Base-by-base conservation (phyloP, 2,888 invertebrate species). In the Chymomyza fuscimana region DNA sequence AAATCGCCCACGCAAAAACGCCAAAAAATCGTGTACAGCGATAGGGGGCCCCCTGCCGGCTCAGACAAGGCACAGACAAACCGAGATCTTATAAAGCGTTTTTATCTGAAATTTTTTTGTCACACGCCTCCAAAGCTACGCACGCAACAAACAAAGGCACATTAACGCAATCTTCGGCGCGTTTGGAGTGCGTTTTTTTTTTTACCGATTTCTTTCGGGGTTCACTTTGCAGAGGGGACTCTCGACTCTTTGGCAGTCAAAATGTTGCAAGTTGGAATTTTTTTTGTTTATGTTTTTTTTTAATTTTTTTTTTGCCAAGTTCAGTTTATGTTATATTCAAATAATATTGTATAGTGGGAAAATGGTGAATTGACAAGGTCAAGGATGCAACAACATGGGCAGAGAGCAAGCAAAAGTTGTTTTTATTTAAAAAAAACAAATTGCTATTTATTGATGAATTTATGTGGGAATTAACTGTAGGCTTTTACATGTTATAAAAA, bases 341-440 rank as follows among this genome's bases (percentile, higher is more conserved):
- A 32, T 52, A 15, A 22, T 65, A 72, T 81, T 72, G 60, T 63
- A 86, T 72, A 67, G 76, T 82, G 83, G 85, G 85, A 83, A 83
- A 73, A 69, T 65, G 62, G 32, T 68, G 65, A 65, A 22, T 68
- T 65, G 78, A 78, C 83, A 86, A 83, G 83, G 83, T 83, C 87
- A 86, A 85, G 80, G 87, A 80, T 80, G 56, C 22, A 69, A 25
- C 12, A 56, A n/a, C 65, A 40, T 36, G 32, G 25, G 65, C 63
- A 63, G 68, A 63, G 68, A 40, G 70, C 63, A 60, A 52, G 67
- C 64, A 58, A 46, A 46, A 59, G 36, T 52, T 50, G 16, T 10
- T 51, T 62, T 54, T 69, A 64, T 12, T 62, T 29, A 12, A 46
- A 46, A 46, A 46, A 12, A 16, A 54, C 16, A 54, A 54, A 16